These are phyloP conservation scores for Zhuqinia jingwanae DNA, from an alignment of 2,888 invertebrate species.

Conservation along the genomic window DNA sequence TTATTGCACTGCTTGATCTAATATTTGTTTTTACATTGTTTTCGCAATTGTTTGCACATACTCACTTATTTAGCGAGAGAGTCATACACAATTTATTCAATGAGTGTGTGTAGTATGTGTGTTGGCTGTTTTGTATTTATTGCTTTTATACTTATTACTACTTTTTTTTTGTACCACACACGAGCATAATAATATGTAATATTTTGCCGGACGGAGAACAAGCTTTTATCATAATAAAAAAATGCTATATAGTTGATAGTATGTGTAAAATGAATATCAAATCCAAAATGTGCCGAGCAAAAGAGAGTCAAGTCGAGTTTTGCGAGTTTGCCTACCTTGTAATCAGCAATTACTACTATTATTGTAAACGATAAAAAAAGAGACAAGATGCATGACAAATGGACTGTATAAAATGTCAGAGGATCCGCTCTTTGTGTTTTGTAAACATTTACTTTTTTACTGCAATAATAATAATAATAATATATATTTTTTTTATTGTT, in stretches of 20 bases:
- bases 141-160: too few species aligned
- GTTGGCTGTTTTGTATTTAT: not conserved
- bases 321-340: not conserved
- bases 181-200: conserved; percentile 9
- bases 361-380: conserved; percentile 52
- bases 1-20: not conserved
- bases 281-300: not conserved
- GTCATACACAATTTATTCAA: not conserved
- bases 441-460: conserved; percentile 6
- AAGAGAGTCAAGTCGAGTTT: not conserved
- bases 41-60: conserved; percentile 60
- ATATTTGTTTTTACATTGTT: conserved; percentile 66
- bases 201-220: conserved; percentile 20
- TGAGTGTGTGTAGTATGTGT: not conserved
- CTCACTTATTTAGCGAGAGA: not conserved
- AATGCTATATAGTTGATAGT: not conserved
- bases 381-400: conserved; percentile 64
- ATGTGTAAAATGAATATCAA: not conserved
- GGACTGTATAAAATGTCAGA: conserved; percentile 60
- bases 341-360: conserved; percentile 54
- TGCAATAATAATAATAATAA: not conserved
- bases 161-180: too few species aligned
- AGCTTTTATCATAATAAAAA: conserved; percentile 19
- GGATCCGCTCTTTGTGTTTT: conserved; percentile 62
- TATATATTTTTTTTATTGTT: conserved; percentile 29